Evolutionary conservation across 2,113 vertebrate species (phyloP), one percentile per base, ranked within the genome.

Genomic region (Rhynchomys soricoides): DNA sequence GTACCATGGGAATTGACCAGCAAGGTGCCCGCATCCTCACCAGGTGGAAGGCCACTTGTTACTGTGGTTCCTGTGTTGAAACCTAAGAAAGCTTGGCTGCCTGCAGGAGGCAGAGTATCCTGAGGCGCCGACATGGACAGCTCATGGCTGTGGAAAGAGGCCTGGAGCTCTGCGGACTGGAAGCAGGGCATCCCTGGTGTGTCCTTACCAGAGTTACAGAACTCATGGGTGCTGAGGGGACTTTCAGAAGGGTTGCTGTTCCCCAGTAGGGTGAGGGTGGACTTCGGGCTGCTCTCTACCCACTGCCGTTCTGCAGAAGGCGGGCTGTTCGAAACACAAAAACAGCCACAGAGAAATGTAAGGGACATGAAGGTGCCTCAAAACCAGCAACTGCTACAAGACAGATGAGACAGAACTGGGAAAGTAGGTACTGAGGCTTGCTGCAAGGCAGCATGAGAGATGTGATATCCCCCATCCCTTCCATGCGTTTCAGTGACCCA

Each of bases 221-320:
- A 99, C 81, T 99, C 99, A 55, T 98, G 71, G 2, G 98, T 71
- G 31, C 97, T 77, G 0, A 99, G 93, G 75, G 98, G 98, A 55
- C 96, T 96, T 15, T 97, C 97, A 0, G 96, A 92, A 5, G 98
- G 98, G 89, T 91, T 98, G 90, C 93, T 97, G 96, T 97, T 96
- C 96, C 96, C 98, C 96, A 92, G 95, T 15, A 98, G 34, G 4
- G 96, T 98, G 0, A 98, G 90, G 15, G 98, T 93, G 21, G 98
- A 29, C 50, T 97, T 98, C 68, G 98, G 96, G 92, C 92, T 98
- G 97, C 98, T 98, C 87, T 99, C 99, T 34, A 97, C 97, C 99
- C 99, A 99, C 68, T 97, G 97, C 83, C 43, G 98, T 85, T 98
- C 98, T 74, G 97, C 26, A 16, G 95, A 90, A 50, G 98, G 96